Conservation (phyloP, 2,888 invertebrate species). For the Metallyticus violacea region DNA sequence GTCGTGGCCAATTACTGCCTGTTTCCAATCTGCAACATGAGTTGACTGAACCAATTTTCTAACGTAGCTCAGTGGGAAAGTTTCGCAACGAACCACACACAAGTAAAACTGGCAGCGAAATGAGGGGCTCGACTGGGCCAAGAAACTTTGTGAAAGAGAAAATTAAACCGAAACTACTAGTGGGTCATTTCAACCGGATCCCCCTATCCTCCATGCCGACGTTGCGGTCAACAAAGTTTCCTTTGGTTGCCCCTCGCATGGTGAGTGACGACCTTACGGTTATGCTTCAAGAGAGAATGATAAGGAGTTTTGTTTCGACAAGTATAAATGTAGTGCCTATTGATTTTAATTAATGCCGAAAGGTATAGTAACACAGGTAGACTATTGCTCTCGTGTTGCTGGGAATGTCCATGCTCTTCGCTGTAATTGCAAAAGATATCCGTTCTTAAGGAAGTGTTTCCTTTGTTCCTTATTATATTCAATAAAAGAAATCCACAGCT, state of each 20-base stretch:
- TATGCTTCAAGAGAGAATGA: background rate
- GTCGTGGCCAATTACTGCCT: background rate
- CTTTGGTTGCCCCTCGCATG: background rate
- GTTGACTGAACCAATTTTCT: background rate
- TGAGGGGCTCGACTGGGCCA: background rate
- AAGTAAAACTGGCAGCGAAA: background rate
- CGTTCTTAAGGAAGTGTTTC: too few relatives aligned
- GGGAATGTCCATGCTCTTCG: background rate
- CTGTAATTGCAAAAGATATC: background rate
- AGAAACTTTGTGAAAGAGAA: background rate
- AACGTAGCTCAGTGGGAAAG: background rate
- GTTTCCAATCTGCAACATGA: background rate
- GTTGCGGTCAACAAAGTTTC: background rate
- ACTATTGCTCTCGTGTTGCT: background rate
- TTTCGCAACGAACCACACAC: background rate
- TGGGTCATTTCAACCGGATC: background rate
- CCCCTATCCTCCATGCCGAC: background rate
- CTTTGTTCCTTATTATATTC: too few relatives aligned
- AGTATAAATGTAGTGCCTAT: background rate
- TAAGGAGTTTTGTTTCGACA: background rate
- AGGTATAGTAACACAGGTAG: background rate
- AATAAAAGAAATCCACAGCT: too few relatives aligned
- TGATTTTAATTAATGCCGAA: background rate
- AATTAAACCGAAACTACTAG: background rate
- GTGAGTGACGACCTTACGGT: background rate